Percentiles rank a stretch among this genome's conserved stretches.
These are phyloP conservation scores for Megaceryle torquata DNA, from an alignment of 2,113 vertebrate genomes.

Conservation along the genomic window DNA sequence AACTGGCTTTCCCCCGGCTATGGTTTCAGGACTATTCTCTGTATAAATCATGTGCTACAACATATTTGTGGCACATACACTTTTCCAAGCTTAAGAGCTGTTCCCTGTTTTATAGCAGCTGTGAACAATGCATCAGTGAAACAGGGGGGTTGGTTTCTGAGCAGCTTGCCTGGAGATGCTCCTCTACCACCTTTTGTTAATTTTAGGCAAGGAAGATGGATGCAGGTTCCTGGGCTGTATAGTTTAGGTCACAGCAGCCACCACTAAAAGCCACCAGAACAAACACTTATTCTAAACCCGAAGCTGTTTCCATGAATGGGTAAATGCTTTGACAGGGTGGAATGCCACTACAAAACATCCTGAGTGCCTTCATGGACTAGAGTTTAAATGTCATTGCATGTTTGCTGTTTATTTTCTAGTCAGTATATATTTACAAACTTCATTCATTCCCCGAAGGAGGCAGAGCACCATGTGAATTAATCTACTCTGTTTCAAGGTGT, in stretches of 20 bases:
- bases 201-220: background rate
- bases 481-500: slow-evolving; percentile 28
- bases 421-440: slow-evolving; percentile 35
- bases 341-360: background rate
- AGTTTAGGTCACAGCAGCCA: background rate
- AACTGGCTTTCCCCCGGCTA: background rate
- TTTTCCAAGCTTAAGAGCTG: background rate
- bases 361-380: background rate
- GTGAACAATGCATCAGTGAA: background rate
- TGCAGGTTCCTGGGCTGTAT: background rate
- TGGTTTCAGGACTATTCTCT: background rate
- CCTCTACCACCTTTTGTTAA: slow-evolving; percentile 1
- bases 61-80: background rate
- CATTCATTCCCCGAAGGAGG: slow-evolving; percentile 3
- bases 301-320: background rate
- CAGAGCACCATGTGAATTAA: background rate
- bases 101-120: background rate
- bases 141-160: background rate
- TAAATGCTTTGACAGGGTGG: background rate
- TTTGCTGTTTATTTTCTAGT: background rate
- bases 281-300: background rate
- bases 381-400: slow-evolving; percentile 10
- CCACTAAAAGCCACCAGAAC: background rate
- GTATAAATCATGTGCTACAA: background rate
- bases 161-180: background rate